Base-by-base conservation (phyloP, 2,888 invertebrate species). In the Lissonota sp. region DNA sequence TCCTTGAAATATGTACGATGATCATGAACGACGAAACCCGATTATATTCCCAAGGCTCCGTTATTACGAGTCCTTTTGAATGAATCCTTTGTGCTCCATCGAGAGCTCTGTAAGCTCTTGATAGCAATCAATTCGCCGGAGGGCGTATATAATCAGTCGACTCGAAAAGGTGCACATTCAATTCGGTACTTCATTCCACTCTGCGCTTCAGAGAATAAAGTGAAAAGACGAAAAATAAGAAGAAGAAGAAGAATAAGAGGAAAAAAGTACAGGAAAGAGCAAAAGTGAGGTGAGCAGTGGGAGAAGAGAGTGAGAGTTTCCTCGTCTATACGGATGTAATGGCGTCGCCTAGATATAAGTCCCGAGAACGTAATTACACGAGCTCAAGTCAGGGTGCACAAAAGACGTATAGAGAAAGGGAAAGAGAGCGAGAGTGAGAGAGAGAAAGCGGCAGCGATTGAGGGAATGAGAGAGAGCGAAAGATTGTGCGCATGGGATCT, bases 331-430 rank as follows among this genome's bases (percentile, higher is more conserved):
- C 42, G 66, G 75, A 75, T 75, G 80, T 84, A 83, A 83, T 80
- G 74, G 80, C 78, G 57, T 76, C 73, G 66, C 69, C 69, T 64
- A 63, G 64, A 77, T 84, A 62, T 80, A 81, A 83, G 76, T 76
- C 76, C 57, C 63, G 60, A 39, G 77, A 76, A 81, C 83, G 79
- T 84, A 83, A 84, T 83, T 84, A 80, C 81, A 66, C 60, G 72
- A 78, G 66, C 64, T 75, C 55, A 51, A 64, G 78, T 49, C 63
- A 72, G 64, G 40, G 40, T 58, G 71, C 72, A 74, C 60, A 72
- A 76, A 77, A 77, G 80, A 78, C 69, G 75, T 66, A 82, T 63
- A 66, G 66, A 46, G 67, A 77, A 64, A 46, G 60, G 10, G 57
- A 42, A 60, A n/a, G 16, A 49, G 63, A 39, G 63, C 14, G 16